phyloP scores from a whole-genome alignment of 2,797 vertebrate species.

The Staurois parvus region DNA sequence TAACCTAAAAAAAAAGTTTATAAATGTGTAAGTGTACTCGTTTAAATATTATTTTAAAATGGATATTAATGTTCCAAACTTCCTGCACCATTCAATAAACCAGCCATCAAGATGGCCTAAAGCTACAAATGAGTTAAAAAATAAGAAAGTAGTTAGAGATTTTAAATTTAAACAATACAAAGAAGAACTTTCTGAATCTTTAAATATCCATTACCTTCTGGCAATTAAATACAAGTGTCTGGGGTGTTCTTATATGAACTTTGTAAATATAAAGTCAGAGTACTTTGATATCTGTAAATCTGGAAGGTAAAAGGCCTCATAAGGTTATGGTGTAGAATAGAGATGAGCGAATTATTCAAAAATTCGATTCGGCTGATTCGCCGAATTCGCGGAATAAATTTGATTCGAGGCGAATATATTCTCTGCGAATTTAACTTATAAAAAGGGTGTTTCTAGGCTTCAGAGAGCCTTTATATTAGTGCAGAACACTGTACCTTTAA shows the following conservation, averaged over 20 bases:
- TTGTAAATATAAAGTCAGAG: not conserved
- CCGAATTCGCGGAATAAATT: too few species aligned
- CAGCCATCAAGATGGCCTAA: slow-evolving; percentile 20
- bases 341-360: too few species aligned
- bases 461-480: too few species aligned
- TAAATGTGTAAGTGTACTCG: not conserved
- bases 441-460: too few species aligned
- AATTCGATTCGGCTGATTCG: too few species aligned
- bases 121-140: not conserved
- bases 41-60: not conserved
- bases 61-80: not conserved
- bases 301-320: not conserved
- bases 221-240: not conserved
- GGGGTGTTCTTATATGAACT: not conserved
- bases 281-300: not conserved
- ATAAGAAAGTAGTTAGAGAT: not conserved
- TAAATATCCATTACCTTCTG: slow-evolving; percentile 17
- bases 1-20: not conserved
- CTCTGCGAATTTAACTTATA: too few species aligned
- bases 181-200: not conserved
- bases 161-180: not conserved
- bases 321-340: not conserved
- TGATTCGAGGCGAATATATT: too few species aligned
- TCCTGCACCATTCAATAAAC: not conserved
- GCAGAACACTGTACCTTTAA: too few species aligned